These are phyloP conservation scores for Psilopsiagon aurifrons DNA, from an alignment of 2,113 vertebrate species.

Conservation along the genomic window DNA sequence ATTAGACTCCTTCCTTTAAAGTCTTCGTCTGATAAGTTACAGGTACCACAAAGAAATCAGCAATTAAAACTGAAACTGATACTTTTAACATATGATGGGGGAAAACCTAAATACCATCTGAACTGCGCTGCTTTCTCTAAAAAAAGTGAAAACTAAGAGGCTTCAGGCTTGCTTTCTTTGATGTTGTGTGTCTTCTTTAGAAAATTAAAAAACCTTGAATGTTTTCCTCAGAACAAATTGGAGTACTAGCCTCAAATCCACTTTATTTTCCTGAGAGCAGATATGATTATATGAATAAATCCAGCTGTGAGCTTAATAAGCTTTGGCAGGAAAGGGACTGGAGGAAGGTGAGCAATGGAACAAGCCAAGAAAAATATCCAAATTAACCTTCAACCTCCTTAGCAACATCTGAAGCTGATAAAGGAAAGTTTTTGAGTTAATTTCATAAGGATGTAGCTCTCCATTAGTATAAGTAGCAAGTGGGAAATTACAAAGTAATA, in stretches of 20 bases:
- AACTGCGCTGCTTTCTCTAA: background rate
- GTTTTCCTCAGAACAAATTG: background rate
- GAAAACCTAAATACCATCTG: background rate
- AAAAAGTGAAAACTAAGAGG: slow-evolving; percentile 17
- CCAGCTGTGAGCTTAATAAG: slow-evolving; percentile 7
- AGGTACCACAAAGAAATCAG: slow-evolving; percentile 36
- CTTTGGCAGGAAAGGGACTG: background rate
- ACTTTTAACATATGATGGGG: background rate
- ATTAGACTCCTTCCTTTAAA: slow-evolving; percentile 56
- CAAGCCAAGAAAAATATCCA: background rate
- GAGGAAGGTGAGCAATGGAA: background rate
- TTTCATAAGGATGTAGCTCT: background rate
- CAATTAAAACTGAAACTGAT: slow-evolving; percentile 51
- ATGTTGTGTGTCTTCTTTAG: background rate
- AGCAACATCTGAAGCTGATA: background rate
- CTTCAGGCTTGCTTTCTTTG: slow-evolving; percentile 1
- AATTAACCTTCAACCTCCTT: slow-evolving; percentile 33
- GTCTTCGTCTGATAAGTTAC: slow-evolving; percentile 26
- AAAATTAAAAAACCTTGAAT: background rate
- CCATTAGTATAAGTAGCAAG: background rate
- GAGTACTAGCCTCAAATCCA: background rate
- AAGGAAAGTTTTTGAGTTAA: background rate
- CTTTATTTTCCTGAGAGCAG: slow-evolving; percentile 23
- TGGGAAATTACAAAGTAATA: background rate
- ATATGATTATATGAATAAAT: slow-evolving; percentile 27